Evolutionary conservation across 2,888 invertebrate species (phyloP).

Genomic region (Cosmia trapezina): DNA sequence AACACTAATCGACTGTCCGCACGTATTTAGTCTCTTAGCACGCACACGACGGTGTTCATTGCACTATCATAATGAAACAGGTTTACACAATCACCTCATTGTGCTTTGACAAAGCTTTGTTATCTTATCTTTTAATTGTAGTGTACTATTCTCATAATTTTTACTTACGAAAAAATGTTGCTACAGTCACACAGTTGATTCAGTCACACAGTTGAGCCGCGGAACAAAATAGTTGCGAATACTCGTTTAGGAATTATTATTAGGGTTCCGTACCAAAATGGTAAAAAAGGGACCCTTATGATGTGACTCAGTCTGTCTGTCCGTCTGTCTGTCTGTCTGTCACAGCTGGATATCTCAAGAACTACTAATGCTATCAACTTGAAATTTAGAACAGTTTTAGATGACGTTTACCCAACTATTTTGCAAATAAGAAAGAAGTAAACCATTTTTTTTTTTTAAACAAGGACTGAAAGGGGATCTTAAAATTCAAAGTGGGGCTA

Average conservation of each 20-base stretch:
- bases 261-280: no score
- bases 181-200: constrained; percentile 51
- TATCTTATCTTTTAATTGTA: constrained; percentile 62
- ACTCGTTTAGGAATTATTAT: constrained; percentile 3
- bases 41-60: constrained; percentile 34
- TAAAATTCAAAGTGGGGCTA: no score
- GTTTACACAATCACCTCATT: constrained; percentile 58
- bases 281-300: no score
- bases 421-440: no score
- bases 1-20: constrained; percentile 25
- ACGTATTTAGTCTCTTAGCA: constrained; percentile 20
- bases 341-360: no score
- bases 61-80: constrained; percentile 54
- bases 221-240: constrained; percentile 31
- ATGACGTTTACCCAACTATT: no score
- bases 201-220: constrained; percentile 52
- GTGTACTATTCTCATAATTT: constrained; percentile 58
- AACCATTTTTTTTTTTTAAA: no score
- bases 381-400: no score
- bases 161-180: constrained; percentile 49
- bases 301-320: no score
- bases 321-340: no score
- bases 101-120: constrained; percentile 59
- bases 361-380: no score
- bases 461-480: no score